A percentile compares a stretch with the other conserved stretches of the same genome.
These are phyloP conservation scores for Podarcis lilfordi DNA, from an alignment of 2,797 vertebrate genomes.

Conservation along the genomic window DNA sequence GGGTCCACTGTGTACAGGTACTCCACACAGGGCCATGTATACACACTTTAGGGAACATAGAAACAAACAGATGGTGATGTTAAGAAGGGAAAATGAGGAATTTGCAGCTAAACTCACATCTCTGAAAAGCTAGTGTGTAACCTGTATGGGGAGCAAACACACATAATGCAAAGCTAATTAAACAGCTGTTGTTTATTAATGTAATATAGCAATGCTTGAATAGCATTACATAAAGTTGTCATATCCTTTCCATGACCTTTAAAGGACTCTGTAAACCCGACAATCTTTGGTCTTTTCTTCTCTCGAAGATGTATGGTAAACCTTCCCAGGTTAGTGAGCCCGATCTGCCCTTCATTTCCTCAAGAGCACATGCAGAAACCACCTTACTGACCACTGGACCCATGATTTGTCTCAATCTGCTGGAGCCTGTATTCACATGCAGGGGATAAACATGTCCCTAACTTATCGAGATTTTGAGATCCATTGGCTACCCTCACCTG, in stretches of 20 bases:
- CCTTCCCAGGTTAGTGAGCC: no score
- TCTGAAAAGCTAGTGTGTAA: not conserved
- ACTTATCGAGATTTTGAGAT: no score
- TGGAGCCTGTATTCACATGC: no score
- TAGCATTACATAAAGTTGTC: not conserved
- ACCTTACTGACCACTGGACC: no score
- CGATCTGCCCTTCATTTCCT: no score
- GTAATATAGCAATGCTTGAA: not conserved
- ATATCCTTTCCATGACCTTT: not conserved
- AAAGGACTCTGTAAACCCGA: not conserved
- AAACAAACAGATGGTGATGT: not conserved
- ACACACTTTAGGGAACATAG: not conserved
- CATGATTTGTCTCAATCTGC: no score
- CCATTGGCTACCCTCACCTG: no score
- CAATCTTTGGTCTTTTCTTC: no score
- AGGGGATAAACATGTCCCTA: no score
- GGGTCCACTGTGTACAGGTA: not conserved
- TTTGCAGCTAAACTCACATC: not conserved
- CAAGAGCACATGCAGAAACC: no score
- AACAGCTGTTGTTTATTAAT: not conserved
- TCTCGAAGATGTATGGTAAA: no score
- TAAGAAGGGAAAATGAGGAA: not conserved
- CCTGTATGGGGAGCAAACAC: not conserved
- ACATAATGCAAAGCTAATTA: not conserved
- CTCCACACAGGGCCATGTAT: no score